Evolutionary conservation across 2,113 vertebrate species (phyloP), one percentile per base, ranked within the genome.

Genomic region (Meles meles): DNA sequence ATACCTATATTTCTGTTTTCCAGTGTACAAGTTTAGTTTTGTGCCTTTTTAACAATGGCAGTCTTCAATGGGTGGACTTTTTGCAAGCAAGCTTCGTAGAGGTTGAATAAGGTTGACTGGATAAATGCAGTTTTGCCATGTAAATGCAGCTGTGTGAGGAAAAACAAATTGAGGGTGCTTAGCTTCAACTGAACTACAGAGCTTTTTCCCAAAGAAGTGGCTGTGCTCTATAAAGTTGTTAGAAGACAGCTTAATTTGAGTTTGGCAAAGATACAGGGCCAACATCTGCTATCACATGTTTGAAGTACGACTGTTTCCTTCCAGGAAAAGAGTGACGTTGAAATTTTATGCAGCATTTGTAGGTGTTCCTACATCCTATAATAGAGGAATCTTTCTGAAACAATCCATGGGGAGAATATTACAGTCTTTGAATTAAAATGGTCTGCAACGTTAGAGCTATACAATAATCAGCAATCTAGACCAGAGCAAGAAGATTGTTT

Each of bases 201-300:
- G 12, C 72, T 80, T n/a, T 37, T 34, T 57, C 74, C 89, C 69
- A 80, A 81, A 39, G 65, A 93, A 77, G 84, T 37, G 80, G 42
- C 42, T 49, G 25, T 67, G 69, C 61, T 85, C 8, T 88, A 49
- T 49, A 59, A 93, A 47, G 61, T 86, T 86, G 55, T 97, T 90
- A 88, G 72, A 85, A 91, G 71, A 95, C 71, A 85, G 52, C 74
- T 87, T 90, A 65, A 92, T 96, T 95, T 74, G 93, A 87, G 42
- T 25, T 74, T 95, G 95, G 90, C 90, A 89, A 71, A 63, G 83
- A 69, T 34, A 77, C 63, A 49, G n/a, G 44, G 8, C n/a, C 63
- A 44, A 86, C 72, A 93, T 97, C 97, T 97, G 88, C 81, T 88
- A 37, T 95, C 52, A 67, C 85, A 69, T 90, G 61, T 88, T 52